Evolutionary conservation across 1,140 invertebrate species (phyloP), one percentile per base, ranked within the genome.

Genomic region (Drosophila repletoides): DNA sequence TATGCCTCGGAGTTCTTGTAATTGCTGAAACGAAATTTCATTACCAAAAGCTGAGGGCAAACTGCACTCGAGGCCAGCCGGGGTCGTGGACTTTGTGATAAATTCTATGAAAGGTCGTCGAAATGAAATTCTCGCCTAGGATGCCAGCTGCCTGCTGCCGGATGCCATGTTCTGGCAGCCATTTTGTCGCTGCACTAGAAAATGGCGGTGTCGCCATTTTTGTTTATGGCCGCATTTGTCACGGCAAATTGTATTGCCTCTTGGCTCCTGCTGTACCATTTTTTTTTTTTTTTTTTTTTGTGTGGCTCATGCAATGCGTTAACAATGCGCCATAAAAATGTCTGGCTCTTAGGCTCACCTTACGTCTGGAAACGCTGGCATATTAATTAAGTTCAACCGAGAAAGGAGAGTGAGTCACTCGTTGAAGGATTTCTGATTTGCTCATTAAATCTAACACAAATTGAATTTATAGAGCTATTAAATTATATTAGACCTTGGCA

Each of bases 181-280:
- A 77, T 77, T 77, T 77, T 77, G 74, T 72, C 61, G 73, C 17
- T 77, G 74, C 74, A 77, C 74, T 77, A 77, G 74, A 76, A 76
- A 76, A 76, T 76, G 74, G 61, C 66, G 28, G 52, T 65, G 61
- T 60, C 74, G 74, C 74, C 74, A 77, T 77, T 77, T 77, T 77
- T 77, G 74, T 77, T 77, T 77, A 77, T 77, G 56, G 74, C 68
- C 74, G 68, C 74, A 77, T 77, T 77, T 77, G 74, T 77, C 74
- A 77, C 74, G 26, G 74, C 68, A 77, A 77, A 77, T 77, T 77
- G 74, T 77, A 77, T 72, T 77, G 74, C 74, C 73, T 66, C 64
- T 61, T 58, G 58, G 49, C 66, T 22, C 21, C 31, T 28, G 31
- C 29, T 55, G 19, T 19, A 10, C 33, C 33, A 19, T 15, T 19